phyloP scores from a whole-genome alignment of 2,888 invertebrate species.

The Herminia tarsipennalis region DNA sequence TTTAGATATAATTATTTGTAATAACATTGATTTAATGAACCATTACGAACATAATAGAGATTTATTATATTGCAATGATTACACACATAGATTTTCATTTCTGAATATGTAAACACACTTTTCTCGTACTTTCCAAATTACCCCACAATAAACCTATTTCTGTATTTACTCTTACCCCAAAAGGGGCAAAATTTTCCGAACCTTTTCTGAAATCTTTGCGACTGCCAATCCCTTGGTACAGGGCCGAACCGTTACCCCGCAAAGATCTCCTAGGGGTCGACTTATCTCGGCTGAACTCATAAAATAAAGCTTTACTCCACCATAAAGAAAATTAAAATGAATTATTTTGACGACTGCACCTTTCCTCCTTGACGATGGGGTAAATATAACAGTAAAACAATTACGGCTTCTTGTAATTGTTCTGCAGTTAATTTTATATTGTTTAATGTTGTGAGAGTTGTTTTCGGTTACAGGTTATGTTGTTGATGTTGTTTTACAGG shows the following conservation, averaged over 20 bases:
- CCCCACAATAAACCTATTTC: background rate
- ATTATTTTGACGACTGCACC: constrained; percentile 84
- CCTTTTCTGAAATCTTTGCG: too few relatives aligned
- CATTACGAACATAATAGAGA: too few relatives aligned
- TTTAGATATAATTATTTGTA: too few relatives aligned
- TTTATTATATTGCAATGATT: too few relatives aligned
- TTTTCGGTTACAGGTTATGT: constrained; percentile 13
- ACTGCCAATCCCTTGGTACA: constrained; percentile 24
- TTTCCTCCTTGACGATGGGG: constrained; percentile 43
- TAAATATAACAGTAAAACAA: constrained; percentile 36
- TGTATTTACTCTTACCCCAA: too few relatives aligned
- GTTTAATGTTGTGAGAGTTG: constrained; percentile 1
- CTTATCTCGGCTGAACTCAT: constrained; percentile 80
- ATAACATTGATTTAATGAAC: too few relatives aligned
- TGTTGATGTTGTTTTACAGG: constrained; percentile 11
- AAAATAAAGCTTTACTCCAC: constrained; percentile 85
- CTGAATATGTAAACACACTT: too few relatives aligned
- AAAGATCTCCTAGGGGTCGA: constrained; percentile 80
- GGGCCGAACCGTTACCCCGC: constrained; percentile 58
- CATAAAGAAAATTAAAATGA: constrained; percentile 86
- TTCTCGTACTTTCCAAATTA: too few relatives aligned
- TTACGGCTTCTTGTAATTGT: constrained; percentile 53
- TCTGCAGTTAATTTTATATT: constrained; percentile 73
- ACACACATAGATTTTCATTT: too few relatives aligned
- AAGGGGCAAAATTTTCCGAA: background rate